Percentiles rank a stretch among this genome's conserved stretches.
Evolutionary conservation across 1,140 invertebrate genomes (phyloP).

Genomic region (Drosophila virilis): DNA sequence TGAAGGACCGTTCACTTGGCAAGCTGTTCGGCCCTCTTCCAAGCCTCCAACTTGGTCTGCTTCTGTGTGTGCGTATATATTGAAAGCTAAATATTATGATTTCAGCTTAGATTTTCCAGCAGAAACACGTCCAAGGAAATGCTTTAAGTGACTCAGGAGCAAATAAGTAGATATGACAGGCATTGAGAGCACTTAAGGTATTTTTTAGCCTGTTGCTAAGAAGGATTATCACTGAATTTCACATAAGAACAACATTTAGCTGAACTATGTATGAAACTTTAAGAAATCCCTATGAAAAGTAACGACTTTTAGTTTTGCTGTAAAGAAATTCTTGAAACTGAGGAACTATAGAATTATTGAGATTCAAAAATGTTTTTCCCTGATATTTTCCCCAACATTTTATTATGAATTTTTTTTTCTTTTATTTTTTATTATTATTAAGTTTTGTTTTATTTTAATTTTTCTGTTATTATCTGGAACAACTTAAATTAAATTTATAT

Average conservation of each 20-base stretch:
- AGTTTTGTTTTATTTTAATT: no score
- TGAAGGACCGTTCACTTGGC: conserved; percentile 45
- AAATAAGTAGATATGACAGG: conserved; percentile 22
- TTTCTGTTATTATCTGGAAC: no score
- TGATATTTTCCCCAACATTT: no score
- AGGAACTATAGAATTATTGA: no score
- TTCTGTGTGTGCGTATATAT: conserved; percentile 1
- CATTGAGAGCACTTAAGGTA: conserved; percentile 25
- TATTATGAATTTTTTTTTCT: no score
- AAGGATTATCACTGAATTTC: conserved; percentile 7
- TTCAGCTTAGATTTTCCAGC: conserved; percentile 41
- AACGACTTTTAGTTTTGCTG: not conserved
- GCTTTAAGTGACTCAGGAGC: not conserved
- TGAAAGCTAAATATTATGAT: conserved; percentile 61
- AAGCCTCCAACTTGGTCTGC: conserved; percentile 13
- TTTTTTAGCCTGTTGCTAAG: conserved; percentile 37
- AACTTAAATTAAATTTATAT: no score
- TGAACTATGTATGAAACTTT: not conserved
- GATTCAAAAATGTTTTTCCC: not conserved
- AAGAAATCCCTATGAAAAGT: not conserved
- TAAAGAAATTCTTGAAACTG: no score
- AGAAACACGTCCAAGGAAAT: conserved; percentile 2
- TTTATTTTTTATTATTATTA: no score
- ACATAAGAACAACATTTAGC: conserved; percentile 1
- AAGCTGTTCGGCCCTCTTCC: conserved; percentile 37